A percentile compares a stretch with the other conserved stretches of the same genome.
Evolutionary conservation across 2,113 vertebrate genomes (phyloP).

Genomic region (Gorsachius goisagi): DNA sequence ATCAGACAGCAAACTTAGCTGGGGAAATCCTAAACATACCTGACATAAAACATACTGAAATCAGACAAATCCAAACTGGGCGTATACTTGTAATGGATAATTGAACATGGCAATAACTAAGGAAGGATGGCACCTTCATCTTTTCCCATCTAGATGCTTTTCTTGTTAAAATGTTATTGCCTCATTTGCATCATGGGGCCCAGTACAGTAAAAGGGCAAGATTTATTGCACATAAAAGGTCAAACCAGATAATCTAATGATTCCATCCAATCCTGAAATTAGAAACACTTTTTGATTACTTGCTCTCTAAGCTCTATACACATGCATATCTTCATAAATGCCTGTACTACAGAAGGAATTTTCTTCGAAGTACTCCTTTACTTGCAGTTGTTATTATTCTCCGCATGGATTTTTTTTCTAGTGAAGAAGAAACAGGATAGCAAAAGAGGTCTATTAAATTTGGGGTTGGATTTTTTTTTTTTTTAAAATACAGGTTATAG

Average conservation of each 20-base stretch:
- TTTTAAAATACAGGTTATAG: not conserved
- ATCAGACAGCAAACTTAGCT: not conserved
- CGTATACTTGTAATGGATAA: not conserved
- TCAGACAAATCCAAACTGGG: not conserved
- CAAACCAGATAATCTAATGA: conserved; percentile 7
- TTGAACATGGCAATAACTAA: not conserved
- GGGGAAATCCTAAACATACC: not conserved
- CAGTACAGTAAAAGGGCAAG: not conserved
- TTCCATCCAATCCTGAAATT: not conserved
- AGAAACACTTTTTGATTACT: not conserved
- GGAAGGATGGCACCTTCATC: not conserved
- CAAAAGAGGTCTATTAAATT: not conserved
- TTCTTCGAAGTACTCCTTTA: not conserved
- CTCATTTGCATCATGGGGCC: not conserved
- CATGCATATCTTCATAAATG: not conserved
- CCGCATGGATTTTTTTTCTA: not conserved
- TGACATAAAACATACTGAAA: not conserved
- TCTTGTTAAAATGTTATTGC: not conserved
- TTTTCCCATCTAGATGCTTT: not conserved
- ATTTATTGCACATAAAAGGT: conserved; percentile 28
- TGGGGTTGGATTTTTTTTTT: not conserved
- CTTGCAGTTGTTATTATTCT: not conserved
- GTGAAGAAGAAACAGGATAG: not conserved
- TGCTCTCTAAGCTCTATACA: not conserved
- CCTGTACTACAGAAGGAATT: not conserved